Evolutionary conservation across 2,797 vertebrate species (phyloP).

Genomic region (Leucoraja ocellata): DNA sequence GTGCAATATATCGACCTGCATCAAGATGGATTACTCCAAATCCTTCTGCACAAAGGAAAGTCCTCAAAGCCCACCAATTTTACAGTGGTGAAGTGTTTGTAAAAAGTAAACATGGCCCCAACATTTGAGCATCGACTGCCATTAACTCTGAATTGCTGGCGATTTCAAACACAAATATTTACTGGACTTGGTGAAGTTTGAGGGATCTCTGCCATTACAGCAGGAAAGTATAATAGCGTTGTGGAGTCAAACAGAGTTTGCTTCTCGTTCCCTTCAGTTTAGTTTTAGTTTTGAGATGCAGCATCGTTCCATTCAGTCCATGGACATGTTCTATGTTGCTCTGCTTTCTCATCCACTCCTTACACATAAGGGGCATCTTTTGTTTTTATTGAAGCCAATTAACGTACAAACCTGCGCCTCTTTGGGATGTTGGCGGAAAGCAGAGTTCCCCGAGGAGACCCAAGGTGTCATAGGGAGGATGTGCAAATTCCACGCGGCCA

Average conservation of each 20-base stretch:
- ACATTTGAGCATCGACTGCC: neutral
- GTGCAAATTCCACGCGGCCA: too few species aligned
- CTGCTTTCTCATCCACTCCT: too few species aligned
- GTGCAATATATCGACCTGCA: neutral
- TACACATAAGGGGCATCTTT: too few species aligned
- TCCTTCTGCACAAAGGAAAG: neutral
- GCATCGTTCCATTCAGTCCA: too few species aligned
- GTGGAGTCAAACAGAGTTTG: neutral
- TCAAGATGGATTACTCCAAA: neutral
- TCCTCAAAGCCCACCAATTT: neutral
- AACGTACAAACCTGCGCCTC: too few species aligned
- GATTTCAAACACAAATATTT: too few species aligned
- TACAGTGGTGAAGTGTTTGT: slow-evolving; percentile 3
- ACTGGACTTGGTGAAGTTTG: neutral
- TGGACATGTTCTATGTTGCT: too few species aligned
- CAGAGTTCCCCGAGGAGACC: too few species aligned
- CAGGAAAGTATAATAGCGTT: neutral
- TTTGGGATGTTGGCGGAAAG: too few species aligned
- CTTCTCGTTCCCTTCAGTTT: neutral
- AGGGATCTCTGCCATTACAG: neutral
- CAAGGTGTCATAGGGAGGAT: too few species aligned
- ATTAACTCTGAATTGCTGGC: neutral
- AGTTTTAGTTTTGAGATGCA: neutral
- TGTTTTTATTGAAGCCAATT: too few species aligned
- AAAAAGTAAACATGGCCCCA: neutral